A percentile compares a stretch with the other conserved stretches of the same genome.
Conservation (phyloP, 2,113 vertebrate genomes). For the Sorex araneus region DNA sequence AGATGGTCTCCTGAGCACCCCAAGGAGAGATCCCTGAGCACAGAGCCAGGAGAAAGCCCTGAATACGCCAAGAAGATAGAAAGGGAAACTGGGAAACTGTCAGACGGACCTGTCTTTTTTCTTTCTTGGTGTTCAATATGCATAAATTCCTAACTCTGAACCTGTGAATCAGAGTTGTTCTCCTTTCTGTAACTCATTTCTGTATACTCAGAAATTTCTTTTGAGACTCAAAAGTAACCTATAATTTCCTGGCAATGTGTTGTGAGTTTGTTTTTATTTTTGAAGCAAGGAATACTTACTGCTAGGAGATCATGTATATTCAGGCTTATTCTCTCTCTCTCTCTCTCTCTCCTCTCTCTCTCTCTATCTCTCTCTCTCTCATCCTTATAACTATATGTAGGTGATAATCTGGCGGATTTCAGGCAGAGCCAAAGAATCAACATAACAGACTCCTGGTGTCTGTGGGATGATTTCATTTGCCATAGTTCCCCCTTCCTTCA, state of each 20-base stretch:
- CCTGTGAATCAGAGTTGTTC: background rate
- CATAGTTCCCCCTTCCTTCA: background rate
- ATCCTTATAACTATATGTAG: background rate
- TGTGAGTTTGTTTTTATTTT: conserved; percentile 23
- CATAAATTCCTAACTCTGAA: background rate
- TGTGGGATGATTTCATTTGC: background rate
- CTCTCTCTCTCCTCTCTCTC: too few species aligned
- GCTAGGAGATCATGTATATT: conserved; percentile 27
- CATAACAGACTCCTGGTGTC: background rate
- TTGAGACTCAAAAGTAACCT: background rate
- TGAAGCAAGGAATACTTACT: background rate
- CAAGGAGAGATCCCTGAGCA: too few species aligned
- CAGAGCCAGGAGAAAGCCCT: too few species aligned
- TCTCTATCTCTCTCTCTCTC: too few species aligned
- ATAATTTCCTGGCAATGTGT: background rate
- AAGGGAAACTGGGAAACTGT: background rate
- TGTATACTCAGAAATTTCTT: background rate
- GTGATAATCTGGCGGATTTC: background rate
- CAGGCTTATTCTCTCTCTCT: background rate
- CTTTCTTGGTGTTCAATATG: conserved; percentile 48
- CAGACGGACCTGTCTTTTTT: background rate
- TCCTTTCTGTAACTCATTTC: background rate
- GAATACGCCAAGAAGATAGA: too few species aligned
- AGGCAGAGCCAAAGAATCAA: background rate
- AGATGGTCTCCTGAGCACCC: too few species aligned